Conservation (phyloP, 2,113 vertebrate genomes). For the Nansenia antarctica region DNA sequence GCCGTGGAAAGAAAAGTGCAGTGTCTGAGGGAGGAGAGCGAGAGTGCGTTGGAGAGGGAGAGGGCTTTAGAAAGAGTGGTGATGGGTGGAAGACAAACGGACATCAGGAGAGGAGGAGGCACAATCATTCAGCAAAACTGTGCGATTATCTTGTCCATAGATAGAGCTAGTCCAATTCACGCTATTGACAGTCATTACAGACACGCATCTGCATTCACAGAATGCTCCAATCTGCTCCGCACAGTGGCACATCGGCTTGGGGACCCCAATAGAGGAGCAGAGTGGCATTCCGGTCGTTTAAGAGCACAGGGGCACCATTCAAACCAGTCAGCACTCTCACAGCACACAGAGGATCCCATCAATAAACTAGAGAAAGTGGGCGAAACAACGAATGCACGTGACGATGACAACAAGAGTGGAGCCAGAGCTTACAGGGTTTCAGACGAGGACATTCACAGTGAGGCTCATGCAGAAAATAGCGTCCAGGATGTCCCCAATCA, state of each 20-base stretch:
- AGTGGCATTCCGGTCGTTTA: conserved; percentile 21
- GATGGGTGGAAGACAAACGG: neutral
- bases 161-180: neutral
- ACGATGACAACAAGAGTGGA: conserved; percentile 36
- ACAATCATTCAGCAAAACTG: neutral
- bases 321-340: conserved; percentile 34
- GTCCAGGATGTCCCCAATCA: conserved; percentile 28
- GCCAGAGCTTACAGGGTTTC: conserved; percentile 4
- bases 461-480: conserved; percentile 22
- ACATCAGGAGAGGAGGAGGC: conserved; percentile 17
- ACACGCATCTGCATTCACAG: conserved; percentile 43
- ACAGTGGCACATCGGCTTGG: conserved; percentile 19
- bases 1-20: conserved; percentile 41
- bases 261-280: conserved; percentile 25
- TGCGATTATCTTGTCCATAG: neutral
- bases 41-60: conserved; percentile 29
- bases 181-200: conserved; percentile 18
- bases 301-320: conserved; percentile 30
- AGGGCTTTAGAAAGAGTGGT: neutral
- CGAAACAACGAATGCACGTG: conserved; percentile 29
- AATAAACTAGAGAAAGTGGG: conserved; percentile 51
- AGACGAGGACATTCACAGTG: conserved; percentile 14
- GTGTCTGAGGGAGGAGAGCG: neutral
- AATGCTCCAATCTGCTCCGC: conserved; percentile 42
- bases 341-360: conserved; percentile 58